Evolutionary conservation across 2,888 invertebrate genomes (phyloP).

Genomic region (Sepioteuthis lessoniana): DNA sequence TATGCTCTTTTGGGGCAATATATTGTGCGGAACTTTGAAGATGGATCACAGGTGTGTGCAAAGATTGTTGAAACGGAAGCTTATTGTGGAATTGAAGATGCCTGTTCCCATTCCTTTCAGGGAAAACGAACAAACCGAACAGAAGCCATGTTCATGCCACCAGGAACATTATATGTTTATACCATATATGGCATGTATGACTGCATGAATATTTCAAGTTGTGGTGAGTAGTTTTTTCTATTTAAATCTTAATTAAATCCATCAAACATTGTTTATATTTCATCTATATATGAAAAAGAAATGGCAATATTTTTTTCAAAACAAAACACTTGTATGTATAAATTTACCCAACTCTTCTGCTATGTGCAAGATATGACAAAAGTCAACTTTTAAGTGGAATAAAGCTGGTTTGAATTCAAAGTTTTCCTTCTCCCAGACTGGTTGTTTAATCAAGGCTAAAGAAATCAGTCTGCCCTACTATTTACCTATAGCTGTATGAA

Average conservation of each 20-base stretch:
- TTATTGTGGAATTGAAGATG: slow-evolving; percentile 82
- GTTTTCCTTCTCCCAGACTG: too few relatives aligned
- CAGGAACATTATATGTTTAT: slow-evolving; percentile 84
- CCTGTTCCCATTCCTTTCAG: slow-evolving; percentile 81
- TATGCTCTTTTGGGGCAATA: slow-evolving; percentile 80
- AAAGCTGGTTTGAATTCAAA: too few relatives aligned
- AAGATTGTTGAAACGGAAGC: slow-evolving; percentile 85
- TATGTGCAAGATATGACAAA: too few relatives aligned
- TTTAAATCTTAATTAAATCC: not conserved
- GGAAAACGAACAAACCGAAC: slow-evolving; percentile 80
- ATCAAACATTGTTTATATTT: too few relatives aligned
- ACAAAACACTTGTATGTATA: too few relatives aligned
- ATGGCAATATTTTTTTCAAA: too few relatives aligned
- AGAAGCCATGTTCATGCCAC: slow-evolving; percentile 83
- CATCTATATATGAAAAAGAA: too few relatives aligned
- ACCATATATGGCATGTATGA: slow-evolving; percentile 85
- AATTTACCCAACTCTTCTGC: too few relatives aligned
- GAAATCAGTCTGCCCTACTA: too few relatives aligned
- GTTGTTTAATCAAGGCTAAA: too few relatives aligned
- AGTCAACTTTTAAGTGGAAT: too few relatives aligned
- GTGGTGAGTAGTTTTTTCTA: slow-evolving; percentile 75
- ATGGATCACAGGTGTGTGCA: slow-evolving; percentile 78
- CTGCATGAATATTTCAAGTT: slow-evolving; percentile 83
- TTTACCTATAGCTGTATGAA: too few relatives aligned
- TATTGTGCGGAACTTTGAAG: slow-evolving; percentile 77